Evolutionary conservation across 2,113 vertebrate species (phyloP).

Genomic region (Lipophrys pholis): DNA sequence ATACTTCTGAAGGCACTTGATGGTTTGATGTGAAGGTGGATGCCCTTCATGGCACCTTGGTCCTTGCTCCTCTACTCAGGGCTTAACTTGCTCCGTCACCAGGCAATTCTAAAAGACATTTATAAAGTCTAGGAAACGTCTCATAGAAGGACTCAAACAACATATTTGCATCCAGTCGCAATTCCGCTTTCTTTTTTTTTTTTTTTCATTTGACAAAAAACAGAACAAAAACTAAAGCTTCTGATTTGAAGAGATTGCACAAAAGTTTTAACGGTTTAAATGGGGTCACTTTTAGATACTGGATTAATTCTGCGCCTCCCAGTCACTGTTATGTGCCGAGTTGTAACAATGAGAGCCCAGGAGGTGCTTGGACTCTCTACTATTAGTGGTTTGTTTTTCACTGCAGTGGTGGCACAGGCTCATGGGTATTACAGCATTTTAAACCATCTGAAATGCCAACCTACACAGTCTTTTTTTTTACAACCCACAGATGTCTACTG

Average conservation of each 20-base stretch:
- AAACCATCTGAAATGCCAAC: neutral
- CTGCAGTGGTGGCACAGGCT: neutral
- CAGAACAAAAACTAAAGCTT: neutral
- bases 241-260: neutral
- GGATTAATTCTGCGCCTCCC: neutral
- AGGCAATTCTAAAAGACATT: too few relatives aligned
- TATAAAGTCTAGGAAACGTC: too few relatives aligned
- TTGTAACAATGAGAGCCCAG: too few relatives aligned
- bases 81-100: too few relatives aligned
- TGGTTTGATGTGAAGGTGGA: too few relatives aligned
- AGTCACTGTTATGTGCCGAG: neutral
- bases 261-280: neutral
- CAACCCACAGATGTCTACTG: neutral
- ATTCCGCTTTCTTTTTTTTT: neutral
- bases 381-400: neutral
- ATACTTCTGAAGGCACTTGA: too few relatives aligned
- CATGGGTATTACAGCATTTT: constrained; percentile 1
- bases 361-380: neutral
- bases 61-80: too few relatives aligned
- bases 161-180: neutral
- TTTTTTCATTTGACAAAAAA: neutral
- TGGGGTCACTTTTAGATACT: neutral
- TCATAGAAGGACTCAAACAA: too few relatives aligned
- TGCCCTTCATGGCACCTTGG: too few relatives aligned
- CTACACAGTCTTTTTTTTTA: neutral